Conservation (phyloP, 2,888 invertebrate species). For the Exephanes ischioxanthus region DNA sequence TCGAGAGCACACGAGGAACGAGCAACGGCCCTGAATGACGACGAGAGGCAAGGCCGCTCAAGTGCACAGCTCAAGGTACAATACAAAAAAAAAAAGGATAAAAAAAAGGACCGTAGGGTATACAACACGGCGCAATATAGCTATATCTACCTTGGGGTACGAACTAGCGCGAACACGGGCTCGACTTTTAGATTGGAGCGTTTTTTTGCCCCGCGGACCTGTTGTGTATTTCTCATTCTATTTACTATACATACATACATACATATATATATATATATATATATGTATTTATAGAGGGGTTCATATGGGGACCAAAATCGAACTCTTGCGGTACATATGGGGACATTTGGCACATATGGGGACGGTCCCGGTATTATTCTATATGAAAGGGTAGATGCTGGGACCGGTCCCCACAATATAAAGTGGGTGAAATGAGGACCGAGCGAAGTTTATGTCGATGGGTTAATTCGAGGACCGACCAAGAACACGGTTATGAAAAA, state of each 20-base stretch:
- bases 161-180: conserved; percentile 37
- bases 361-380: too few relatives aligned
- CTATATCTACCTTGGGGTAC: neutral
- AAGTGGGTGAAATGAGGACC: too few relatives aligned
- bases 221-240: conserved; percentile 1
- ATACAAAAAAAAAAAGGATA: conserved; percentile 21
- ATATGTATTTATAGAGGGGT: too few relatives aligned
- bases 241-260: neutral
- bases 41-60: conserved; percentile 66
- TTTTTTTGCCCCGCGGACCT: conserved; percentile 8
- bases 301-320: too few relatives aligned
- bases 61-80: conserved; percentile 67
- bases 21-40: conserved; percentile 67
- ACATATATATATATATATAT: conserved; percentile 35
- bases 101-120: conserved; percentile 60
- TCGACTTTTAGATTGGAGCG: conserved; percentile 50
- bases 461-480: too few relatives aligned
- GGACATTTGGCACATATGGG: too few relatives aligned
- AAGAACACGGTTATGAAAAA: too few relatives aligned
- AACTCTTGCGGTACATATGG: too few relatives aligned
- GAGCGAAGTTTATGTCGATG: too few relatives aligned
- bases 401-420: too few relatives aligned
- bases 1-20: conserved; percentile 45
- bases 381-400: too few relatives aligned
- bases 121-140: conserved; percentile 1